Evolutionary conservation across 2,113 vertebrate species (phyloP).

Genomic region (Tichodroma muraria): DNA sequence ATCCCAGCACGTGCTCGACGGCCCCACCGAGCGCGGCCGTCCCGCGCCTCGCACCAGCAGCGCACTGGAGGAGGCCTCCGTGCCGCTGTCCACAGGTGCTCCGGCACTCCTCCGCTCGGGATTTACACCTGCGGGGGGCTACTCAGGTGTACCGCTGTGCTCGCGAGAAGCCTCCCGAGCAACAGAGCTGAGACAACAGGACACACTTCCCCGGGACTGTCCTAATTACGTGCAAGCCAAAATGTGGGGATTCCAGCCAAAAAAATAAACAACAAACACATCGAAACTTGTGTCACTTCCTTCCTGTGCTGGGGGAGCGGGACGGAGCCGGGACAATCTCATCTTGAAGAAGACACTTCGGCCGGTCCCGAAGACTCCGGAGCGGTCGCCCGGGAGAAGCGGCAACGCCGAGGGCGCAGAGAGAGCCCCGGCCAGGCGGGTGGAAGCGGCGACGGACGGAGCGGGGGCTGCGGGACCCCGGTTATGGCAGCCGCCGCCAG

Average conservation of each 20-base stretch:
- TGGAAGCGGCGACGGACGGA: background rate
- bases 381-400: background rate
- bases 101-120: background rate
- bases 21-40: too few relatives aligned
- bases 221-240: background rate
- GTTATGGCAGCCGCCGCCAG: background rate
- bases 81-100: accelerated
- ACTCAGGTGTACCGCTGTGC: accelerated
- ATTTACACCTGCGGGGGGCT: background rate
- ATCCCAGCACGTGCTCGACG: accelerated
- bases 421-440: background rate
- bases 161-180: background rate
- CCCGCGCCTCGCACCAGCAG: background rate
- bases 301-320: background rate
- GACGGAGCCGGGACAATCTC: background rate
- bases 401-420: background rate
- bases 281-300: background rate
- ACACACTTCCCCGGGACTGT: accelerated
- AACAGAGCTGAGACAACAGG: background rate
- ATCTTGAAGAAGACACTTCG: accelerated
- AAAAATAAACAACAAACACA: background rate
- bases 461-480: background rate
- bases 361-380: accelerated
- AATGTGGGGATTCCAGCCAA: background rate
- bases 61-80: accelerated